Conservation (phyloP, 1,140 invertebrate genomes). For the Myzus persicae region DNA sequence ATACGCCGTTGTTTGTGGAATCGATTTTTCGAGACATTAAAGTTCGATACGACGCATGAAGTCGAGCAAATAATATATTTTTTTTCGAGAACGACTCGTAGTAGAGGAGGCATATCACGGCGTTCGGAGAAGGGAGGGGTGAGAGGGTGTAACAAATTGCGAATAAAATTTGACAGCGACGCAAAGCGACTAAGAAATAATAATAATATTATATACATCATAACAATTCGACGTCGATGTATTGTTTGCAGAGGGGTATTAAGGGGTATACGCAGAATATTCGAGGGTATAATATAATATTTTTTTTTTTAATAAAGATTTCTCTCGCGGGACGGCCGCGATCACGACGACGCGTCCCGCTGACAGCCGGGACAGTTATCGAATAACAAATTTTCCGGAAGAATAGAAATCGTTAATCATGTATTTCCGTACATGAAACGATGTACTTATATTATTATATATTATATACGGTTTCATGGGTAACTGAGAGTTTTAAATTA, state of each 20-base stretch:
- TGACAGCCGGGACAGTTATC: not conserved
- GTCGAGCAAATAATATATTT: not conserved
- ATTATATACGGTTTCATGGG: not conserved
- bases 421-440: not conserved
- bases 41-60: not conserved
- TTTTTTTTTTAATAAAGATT: slow-evolving; percentile 6
- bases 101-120: not conserved
- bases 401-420: not conserved
- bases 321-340: not conserved
- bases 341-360: not conserved
- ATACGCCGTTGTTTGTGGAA: not conserved
- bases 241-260: not conserved
- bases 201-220: not conserved
- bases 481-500: not conserved
- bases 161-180: not conserved
- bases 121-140: too few relatives aligned
- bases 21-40: not conserved
- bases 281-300: slow-evolving; percentile 1
- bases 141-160: not conserved
- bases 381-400: not conserved
- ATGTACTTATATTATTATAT: not conserved
- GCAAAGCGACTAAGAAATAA: not conserved
- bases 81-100: not conserved
- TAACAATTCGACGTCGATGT: not conserved
- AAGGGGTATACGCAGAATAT: not conserved